A percentile compares a stretch with the other conserved stretches of the same genome.
Conservation (phyloP, 2,797 vertebrate species). For the Clarias laeviceps region DNA sequence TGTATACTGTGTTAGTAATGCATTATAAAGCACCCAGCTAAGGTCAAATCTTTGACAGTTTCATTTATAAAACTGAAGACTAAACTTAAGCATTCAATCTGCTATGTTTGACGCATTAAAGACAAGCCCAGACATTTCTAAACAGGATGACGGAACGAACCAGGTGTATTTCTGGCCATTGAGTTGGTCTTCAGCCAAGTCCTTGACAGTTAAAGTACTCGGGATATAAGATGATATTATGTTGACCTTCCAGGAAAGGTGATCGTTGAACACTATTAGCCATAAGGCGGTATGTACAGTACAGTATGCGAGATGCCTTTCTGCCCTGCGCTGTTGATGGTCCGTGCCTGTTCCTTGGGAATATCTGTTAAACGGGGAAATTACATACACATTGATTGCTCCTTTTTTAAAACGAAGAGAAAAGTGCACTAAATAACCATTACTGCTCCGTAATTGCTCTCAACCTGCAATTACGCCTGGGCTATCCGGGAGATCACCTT, state of each 20-base stretch:
- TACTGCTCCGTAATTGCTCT: constrained; percentile 33
- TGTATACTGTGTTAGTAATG: not conserved
- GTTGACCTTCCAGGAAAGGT: constrained; percentile 32
- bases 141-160: not conserved
- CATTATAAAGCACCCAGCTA: not conserved
- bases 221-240: constrained; percentile 20
- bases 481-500: constrained; percentile 36
- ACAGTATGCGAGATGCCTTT: not conserved
- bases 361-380: constrained; percentile 31
- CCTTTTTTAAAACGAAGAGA: constrained; percentile 39
- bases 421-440: constrained; percentile 44
- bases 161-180: not conserved
- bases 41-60: constrained; percentile 4
- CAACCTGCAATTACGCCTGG: constrained; percentile 30
- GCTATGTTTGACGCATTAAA: not conserved
- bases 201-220: constrained; percentile 25
- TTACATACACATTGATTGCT: constrained; percentile 43
- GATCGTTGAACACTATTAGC: constrained; percentile 20
- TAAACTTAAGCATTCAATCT: not conserved
- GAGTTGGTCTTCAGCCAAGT: constrained; percentile 20
- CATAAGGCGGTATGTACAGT: constrained; percentile 6
- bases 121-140: not conserved
- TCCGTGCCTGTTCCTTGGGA: constrained; percentile 21
- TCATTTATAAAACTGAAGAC: constrained; percentile 10
- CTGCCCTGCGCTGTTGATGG: constrained; percentile 10